Conservation (phyloP, 2,888 invertebrate species). For the Spatulosminthurus flaviceps region DNA sequence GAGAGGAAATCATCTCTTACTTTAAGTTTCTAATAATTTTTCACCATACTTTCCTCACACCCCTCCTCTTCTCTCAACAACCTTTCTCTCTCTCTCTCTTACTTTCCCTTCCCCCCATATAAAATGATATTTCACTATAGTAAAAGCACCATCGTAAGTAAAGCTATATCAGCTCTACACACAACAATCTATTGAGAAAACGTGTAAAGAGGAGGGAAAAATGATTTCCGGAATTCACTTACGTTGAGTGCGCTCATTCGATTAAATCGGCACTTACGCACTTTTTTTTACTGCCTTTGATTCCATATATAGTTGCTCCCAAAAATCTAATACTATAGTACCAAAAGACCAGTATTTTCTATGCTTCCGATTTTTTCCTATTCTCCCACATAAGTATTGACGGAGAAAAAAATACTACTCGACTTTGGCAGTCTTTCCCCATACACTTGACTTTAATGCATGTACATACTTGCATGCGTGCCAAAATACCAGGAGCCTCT, state of each 20-base stretch:
- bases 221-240: constrained; percentile 54
- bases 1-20: constrained; percentile 31
- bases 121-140: neutral
- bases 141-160: too few relatives aligned
- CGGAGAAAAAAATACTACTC: too few relatives aligned
- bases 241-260: constrained; percentile 50
- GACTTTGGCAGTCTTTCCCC: too few relatives aligned
- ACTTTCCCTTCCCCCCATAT: neutral
- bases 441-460: too few relatives aligned
- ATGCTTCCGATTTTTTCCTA: too few relatives aligned
- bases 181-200: constrained; percentile 12
- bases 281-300: constrained; percentile 50
- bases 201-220: constrained; percentile 35
- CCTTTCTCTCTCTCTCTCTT: constrained; percentile 4
- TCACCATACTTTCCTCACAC: neutral
- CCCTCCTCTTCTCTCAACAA: constrained; percentile 4
- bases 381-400: too few relatives aligned
- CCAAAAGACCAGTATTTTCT: too few relatives aligned
- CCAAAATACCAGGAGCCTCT: too few relatives aligned
- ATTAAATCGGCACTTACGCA: constrained; percentile 53
- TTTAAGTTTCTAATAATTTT: constrained; percentile 18
- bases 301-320: constrained; percentile 49
- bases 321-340: neutral
- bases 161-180: neutral
- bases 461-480: too few relatives aligned